A percentile compares a stretch with the other conserved stretches of the same genome.
These are phyloP conservation scores for Aspidoscelis tigris DNA, from an alignment of 2,113 vertebrate species.

Conservation along the genomic window DNA sequence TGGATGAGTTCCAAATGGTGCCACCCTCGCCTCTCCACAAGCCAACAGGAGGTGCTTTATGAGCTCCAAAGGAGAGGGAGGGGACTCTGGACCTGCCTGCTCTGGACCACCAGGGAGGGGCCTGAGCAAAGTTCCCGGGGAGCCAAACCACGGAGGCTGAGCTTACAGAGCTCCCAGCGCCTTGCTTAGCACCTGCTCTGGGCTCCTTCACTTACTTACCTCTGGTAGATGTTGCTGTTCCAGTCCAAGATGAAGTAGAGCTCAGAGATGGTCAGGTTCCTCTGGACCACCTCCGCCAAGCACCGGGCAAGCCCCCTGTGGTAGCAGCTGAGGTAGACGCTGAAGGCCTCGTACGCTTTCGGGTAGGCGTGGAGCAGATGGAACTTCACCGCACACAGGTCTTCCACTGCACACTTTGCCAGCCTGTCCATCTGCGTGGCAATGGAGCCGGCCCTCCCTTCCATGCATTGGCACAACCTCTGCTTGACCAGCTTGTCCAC, in stretches of 20 bases:
- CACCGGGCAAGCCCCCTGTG: conserved; percentile 81
- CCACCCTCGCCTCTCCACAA: not conserved
- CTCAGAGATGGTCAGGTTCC: conserved; percentile 78
- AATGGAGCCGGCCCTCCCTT: conserved; percentile 69
- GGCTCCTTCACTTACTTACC: conserved; percentile 66
- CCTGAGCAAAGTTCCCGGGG: too few species aligned
- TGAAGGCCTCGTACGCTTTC: conserved; percentile 78
- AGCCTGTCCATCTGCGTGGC: conserved; percentile 76
- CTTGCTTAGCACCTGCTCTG: too few species aligned
- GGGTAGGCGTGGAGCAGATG: conserved; percentile 86
- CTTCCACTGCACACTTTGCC: conserved; percentile 77
- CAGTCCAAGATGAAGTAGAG: conserved; percentile 90
- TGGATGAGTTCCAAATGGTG: not conserved
- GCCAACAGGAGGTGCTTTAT: not conserved
- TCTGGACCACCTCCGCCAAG: conserved; percentile 72
- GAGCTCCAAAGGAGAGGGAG: not conserved
- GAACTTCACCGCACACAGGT: conserved; percentile 81
- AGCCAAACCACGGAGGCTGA: not conserved
- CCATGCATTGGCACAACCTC: conserved; percentile 72
- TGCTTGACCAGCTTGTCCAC: conserved; percentile 75
- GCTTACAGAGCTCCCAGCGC: not conserved
- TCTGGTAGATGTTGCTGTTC: conserved; percentile 87
- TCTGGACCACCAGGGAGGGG: not conserved
- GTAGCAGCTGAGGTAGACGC: conserved; percentile 87
- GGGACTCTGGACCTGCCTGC: not conserved